Base-by-base conservation (phyloP, 53 echinoderm and acorn worm species). In the Stichopus horrens region DNA sequence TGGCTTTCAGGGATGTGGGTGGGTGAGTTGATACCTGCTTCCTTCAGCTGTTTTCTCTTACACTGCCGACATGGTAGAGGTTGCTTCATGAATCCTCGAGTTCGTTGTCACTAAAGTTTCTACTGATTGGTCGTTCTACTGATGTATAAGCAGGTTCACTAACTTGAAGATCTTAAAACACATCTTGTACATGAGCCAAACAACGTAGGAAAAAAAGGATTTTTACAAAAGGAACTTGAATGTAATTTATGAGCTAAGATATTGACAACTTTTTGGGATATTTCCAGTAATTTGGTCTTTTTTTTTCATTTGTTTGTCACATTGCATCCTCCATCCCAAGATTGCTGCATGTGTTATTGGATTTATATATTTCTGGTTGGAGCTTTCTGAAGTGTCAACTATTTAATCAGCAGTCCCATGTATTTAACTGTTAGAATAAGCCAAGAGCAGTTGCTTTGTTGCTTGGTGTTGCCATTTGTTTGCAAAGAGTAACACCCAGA, bases 211-310 rank as follows among this genome's bases (percentile, higher is more conserved):
- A 37, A 37, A 37, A 55, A 54, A 79, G 53, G 18, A 16, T 79
- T 79, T 79, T 79, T 76, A 76, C 76, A 79, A 52, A 71, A 55
- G 51, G 54, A 79, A 55, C 55, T 79, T 79, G 54, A 79, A 56
- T 79, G 54, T 79, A 79, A 79, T 54, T 79, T 79, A 79, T 79
- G 55, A 79, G 79, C 79, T 79, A 14, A 79, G 51, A 71, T 37
- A 79, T 79, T 79, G 55, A 79, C 20, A 19, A 79, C 79, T 79
- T 79, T 79, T 79, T 55, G 79, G 79, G 55, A 55, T 71, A 55
- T 55, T 79, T 79, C 54, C 79, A 79, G 79, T 79, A 55, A 54
- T 79, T 18, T 56, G 54, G 53, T 79, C 7, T 79, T 56, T 18
- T 79, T 56, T 54, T 54, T 56, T 18, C 20, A 19, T 54, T 54